A percentile compares a stretch with the other conserved stretches of the same genome.
phyloP scores from a whole-genome alignment of 2,797 vertebrate genomes.

The Petrocephalus schoutedeni region DNA sequence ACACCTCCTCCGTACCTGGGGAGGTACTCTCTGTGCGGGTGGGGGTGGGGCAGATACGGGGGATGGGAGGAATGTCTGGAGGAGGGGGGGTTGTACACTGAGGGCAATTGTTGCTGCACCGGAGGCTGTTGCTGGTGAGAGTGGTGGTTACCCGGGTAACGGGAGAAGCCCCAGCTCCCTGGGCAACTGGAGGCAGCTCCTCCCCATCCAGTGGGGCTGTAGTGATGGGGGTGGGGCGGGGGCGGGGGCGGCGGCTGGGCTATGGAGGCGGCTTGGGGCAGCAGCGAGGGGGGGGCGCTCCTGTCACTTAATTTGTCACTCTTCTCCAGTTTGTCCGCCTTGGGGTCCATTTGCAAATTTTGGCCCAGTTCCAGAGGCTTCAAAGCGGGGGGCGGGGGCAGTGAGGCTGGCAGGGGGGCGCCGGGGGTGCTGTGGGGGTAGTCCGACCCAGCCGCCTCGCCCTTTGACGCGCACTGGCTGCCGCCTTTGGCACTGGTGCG shows the following conservation, averaged over 20 bases:
- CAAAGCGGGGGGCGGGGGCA: slow-evolving; percentile 70
- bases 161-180: slow-evolving; percentile 68
- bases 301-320: slow-evolving; percentile 63
- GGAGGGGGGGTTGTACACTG: slow-evolving; percentile 71
- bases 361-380: slow-evolving; percentile 68
- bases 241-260: slow-evolving; percentile 57
- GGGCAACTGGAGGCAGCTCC: slow-evolving; percentile 62
- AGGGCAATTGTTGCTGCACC: slow-evolving; percentile 72
- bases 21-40: slow-evolving; percentile 70
- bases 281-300: slow-evolving; percentile 60
- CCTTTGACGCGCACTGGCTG: slow-evolving; percentile 61
- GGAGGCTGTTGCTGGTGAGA: slow-evolving; percentile 65
- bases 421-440: slow-evolving; percentile 62
- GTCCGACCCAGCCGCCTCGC: slow-evolving; percentile 57
- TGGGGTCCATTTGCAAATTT: slow-evolving; percentile 57
- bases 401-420: slow-evolving; percentile 55
- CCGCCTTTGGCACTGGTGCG: slow-evolving; percentile 64
- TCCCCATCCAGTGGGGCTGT: slow-evolving; percentile 77
- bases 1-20: slow-evolving; percentile 65
- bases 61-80: slow-evolving; percentile 68
- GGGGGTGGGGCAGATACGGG: slow-evolving; percentile 66
- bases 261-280: slow-evolving; percentile 63
- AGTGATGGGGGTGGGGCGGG: slow-evolving; percentile 73
- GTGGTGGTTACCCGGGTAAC: slow-evolving; percentile 70
- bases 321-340: slow-evolving; percentile 68